Percentiles rank a stretch among this genome's conserved stretches.
phyloP scores from a whole-genome alignment of 2,797 vertebrate species.

The Platalea minor region DNA sequence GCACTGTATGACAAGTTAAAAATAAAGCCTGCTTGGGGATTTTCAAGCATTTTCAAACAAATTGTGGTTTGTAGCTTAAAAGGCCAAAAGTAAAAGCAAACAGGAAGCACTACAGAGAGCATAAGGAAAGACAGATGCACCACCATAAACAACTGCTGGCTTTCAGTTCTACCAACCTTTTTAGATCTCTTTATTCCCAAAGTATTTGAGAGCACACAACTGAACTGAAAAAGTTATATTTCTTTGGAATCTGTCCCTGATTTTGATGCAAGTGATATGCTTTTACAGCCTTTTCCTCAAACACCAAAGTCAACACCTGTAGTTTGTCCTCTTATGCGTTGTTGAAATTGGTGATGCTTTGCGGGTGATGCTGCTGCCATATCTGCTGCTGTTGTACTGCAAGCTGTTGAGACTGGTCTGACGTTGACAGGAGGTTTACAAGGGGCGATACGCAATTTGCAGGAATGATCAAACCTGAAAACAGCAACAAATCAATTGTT shows the following conservation, averaged over 20 bases:
- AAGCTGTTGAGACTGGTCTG: constrained; percentile 96
- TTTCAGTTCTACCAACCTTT: constrained; percentile 73
- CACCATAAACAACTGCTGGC: constrained; percentile 69
- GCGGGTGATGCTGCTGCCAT: constrained; percentile 97
- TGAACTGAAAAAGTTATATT: constrained; percentile 77
- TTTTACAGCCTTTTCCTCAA: constrained; percentile 70
- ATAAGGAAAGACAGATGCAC: constrained; percentile 70
- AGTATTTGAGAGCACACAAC: constrained; percentile 73
- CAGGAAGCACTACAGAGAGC: constrained; percentile 74
- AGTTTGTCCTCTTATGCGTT: constrained; percentile 73
- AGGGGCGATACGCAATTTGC: constrained; percentile 93
- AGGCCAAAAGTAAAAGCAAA: constrained; percentile 68
- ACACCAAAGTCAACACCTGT: constrained; percentile 63
- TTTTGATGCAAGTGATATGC: constrained; percentile 77
- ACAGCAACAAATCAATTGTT: not conserved
- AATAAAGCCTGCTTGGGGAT: constrained; percentile 76
- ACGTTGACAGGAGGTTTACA: constrained; percentile 92
- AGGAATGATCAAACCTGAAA: constrained; percentile 96
- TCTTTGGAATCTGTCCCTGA: constrained; percentile 91
- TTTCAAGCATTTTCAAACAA: constrained; percentile 75
- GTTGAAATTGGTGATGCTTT: constrained; percentile 90
- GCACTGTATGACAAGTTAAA: constrained; percentile 75
- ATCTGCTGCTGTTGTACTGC: constrained; percentile 97
- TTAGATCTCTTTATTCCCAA: constrained; percentile 70
- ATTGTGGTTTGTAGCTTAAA: constrained; percentile 65